Evolutionary conservation across 2,888 invertebrate genomes (phyloP), one percentile per base, ranked within the genome.

Genomic region (Aethes cnicana): DNA sequence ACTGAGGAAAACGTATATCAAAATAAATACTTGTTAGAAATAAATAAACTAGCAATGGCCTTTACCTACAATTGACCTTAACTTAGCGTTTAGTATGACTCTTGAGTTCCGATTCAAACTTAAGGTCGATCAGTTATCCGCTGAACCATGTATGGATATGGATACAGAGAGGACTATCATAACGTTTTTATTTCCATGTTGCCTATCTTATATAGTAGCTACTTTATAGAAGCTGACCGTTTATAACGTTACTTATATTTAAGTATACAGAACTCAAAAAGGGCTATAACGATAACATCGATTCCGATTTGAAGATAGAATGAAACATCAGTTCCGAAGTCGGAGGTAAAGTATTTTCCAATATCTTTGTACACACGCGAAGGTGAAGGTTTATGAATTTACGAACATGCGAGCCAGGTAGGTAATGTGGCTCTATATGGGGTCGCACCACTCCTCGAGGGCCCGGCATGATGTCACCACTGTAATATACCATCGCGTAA

Each of bases 51-150:
- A 58, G 59, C 66, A 61, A 59, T 66, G 63, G 69, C 77, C 76
- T 77, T 54, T 50, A 20, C 23, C 30, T 68, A 68, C 50, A 23
- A 54, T 61, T 62, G 68, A 65, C 74, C 71, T 70, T 61, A 62
- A 52, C 57, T 56, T 57, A 69, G 59, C 57, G 50, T 63, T 63
- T 60, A 56, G 28, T 57, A 63, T 63, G 68, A 69, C 63, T 64
- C n/a, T n/a, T n/a, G n/a, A n/a, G n/a, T n/a, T 65, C 57, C 63
- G 68, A 68, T 64, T 61, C 56, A 57, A 59, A 64, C 58, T 53
- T 68, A 63, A 74, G 73, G 71, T 74, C 69, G 68, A 64, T 60
- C 68, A 62, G 57, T 59, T 62, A 62, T 68, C 62, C 63, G 59
- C 55, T 44, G 30, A 58, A 56, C 62, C 60, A 58, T 69, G 62